A percentile compares a stretch with the other conserved stretches of the same genome.
Evolutionary conservation across 2,797 vertebrate genomes (phyloP).

Genomic region (Catharus ustulatus): DNA sequence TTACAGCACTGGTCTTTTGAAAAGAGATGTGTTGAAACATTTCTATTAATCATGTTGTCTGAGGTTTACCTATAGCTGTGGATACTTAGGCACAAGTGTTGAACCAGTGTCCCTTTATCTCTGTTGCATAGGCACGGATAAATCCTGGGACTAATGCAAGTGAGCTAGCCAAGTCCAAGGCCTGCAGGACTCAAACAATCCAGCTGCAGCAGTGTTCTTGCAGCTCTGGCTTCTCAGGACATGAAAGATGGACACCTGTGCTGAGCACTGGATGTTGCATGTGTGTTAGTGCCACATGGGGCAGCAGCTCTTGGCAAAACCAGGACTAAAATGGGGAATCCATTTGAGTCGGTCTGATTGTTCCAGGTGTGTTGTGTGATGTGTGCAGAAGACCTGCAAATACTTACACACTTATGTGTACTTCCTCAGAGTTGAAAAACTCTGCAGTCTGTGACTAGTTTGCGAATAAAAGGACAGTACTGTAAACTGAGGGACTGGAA

Average conservation of each 20-base stretch:
- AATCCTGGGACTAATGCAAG: rapidly evolving
- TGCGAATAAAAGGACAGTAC: background rate
- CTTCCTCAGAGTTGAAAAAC: background rate
- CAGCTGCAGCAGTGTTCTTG: background rate
- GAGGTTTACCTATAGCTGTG: background rate
- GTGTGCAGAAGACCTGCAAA: background rate
- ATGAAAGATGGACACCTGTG: rapidly evolving
- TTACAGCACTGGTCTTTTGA: background rate
- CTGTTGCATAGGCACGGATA: background rate
- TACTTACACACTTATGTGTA: rapidly evolving
- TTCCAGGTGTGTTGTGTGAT: background rate
- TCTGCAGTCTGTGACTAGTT: background rate
- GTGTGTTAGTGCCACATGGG: rapidly evolving
- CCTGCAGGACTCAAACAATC: background rate
- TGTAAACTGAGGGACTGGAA: too few species aligned
- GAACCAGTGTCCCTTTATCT: background rate
- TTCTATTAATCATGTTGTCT: background rate
- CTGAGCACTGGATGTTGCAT: rapidly evolving
- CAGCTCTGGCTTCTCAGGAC: background rate
- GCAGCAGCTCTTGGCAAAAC: background rate
- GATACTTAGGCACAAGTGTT: background rate
- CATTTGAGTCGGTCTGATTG: too few species aligned
- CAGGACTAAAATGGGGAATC: background rate
- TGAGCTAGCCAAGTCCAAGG: background rate
- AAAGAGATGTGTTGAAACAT: background rate